These are phyloP conservation scores for Melieria picta DNA, from an alignment of 2,888 invertebrate species.

Conservation along the genomic window DNA sequence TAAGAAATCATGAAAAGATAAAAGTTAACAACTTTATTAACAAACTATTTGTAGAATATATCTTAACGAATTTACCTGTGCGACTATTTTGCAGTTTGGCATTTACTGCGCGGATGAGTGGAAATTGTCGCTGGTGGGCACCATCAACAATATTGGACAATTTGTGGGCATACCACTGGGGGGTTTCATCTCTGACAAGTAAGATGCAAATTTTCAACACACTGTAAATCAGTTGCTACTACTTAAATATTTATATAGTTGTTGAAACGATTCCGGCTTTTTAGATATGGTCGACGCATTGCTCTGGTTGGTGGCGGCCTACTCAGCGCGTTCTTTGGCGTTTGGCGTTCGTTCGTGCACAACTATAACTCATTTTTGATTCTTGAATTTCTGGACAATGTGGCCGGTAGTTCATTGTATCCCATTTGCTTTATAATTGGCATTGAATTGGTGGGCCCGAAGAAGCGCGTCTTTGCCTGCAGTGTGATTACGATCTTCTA, in stretches of 20 bases:
- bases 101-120: conserved; percentile 68
- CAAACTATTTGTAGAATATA: background rate
- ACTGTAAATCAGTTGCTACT: no score
- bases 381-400: conserved; percentile 78
- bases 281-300: conserved; percentile 70
- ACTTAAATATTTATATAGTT: no score
- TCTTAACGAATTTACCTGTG: background rate
- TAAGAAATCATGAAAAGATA: conserved; percentile 50
- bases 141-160: conserved; percentile 79
- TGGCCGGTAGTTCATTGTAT: conserved; percentile 76
- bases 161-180: conserved; percentile 76
- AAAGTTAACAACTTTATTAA: background rate
- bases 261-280: no score
- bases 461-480: conserved; percentile 77
- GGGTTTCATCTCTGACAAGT: conserved; percentile 76
- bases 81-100: conserved; percentile 50
- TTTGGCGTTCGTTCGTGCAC: conserved; percentile 75
- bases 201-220: conserved; percentile 37
- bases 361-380: conserved; percentile 76
- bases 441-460: conserved; percentile 81
- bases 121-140: conserved; percentile 79
- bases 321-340: conserved; percentile 74
- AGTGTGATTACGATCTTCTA: conserved; percentile 77
- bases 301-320: conserved; percentile 69
- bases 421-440: conserved; percentile 78